Percentiles rank a stretch among this genome's conserved stretches.
Conservation (phyloP, 2,797 vertebrate species). For the Brotula barbata region DNA sequence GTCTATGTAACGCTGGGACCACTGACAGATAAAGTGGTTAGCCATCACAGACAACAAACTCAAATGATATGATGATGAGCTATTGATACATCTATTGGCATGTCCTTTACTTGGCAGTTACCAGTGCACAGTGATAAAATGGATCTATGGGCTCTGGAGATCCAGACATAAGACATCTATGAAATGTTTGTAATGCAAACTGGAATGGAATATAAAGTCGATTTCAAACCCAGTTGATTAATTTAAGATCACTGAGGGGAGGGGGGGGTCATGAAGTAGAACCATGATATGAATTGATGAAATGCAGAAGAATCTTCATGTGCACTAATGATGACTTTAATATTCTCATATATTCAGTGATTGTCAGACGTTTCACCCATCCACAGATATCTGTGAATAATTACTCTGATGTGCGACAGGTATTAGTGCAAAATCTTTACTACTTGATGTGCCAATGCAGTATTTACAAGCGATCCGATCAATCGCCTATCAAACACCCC, state of each 20-base stretch:
- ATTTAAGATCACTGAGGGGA: no score
- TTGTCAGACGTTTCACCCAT: conserved; percentile 4
- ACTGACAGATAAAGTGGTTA: no score
- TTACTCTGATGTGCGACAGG: neutral
- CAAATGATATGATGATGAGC: no score
- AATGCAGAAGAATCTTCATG: no score
- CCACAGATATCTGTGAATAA: neutral
- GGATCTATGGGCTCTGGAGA: no score
- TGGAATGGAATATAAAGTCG: neutral
- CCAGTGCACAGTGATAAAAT: conserved; percentile 4
- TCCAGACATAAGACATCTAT: no score
- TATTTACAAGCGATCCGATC: conserved; percentile 6
- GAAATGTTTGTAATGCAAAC: conserved; percentile 1
- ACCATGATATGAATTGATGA: no score
- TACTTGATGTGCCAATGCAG: neutral
- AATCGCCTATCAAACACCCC: conserved; percentile 5
- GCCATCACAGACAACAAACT: no score
- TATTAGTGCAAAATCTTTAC: neutral
- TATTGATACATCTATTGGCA: conserved; percentile 37
- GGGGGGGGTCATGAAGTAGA: no score
- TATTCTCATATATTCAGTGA: no score
- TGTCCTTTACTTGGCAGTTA: conserved; percentile 28
- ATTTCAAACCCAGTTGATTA: neutral
- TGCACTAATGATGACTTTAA: no score
- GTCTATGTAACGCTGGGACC: no score